Conservation (phyloP, 2,797 vertebrate genomes). For the Acipenser transmontanus region DNA sequence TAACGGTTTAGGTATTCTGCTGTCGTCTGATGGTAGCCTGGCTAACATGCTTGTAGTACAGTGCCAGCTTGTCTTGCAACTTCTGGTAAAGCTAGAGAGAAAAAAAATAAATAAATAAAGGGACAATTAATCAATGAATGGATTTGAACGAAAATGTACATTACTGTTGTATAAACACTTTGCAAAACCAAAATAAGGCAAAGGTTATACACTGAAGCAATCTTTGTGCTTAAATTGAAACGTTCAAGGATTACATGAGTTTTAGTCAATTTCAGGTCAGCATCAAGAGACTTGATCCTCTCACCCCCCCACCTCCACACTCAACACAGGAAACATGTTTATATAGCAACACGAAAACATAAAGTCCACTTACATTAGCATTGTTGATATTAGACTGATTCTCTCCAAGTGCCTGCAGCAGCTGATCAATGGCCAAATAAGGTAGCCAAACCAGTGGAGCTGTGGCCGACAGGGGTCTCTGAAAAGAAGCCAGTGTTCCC, state of each 20-base stretch:
- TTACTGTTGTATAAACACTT: neutral
- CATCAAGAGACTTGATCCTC: neutral
- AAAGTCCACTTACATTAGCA: conserved; percentile 51
- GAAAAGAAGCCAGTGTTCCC: conserved; percentile 18
- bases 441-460: conserved; percentile 81
- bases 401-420: conserved; percentile 70
- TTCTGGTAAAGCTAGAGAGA: conserved; percentile 65
- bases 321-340: neutral
- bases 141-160: conserved; percentile 1
- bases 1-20: neutral
- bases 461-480: conserved; percentile 78
- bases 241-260: no score
- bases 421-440: conserved; percentile 85
- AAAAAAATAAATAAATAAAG: conserved; percentile 3
- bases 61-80: conserved; percentile 69
- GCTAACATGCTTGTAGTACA: conserved; percentile 70
- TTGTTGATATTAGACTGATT: conserved; percentile 63
- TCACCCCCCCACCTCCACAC: no score
- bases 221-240: neutral
- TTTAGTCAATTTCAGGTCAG: no score
- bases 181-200: neutral
- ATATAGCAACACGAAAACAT: neutral
- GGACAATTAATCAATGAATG: neutral
- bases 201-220: neutral
- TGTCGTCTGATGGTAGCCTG: conserved; percentile 43